Evolutionary conservation across 2,797 vertebrate species (phyloP).

Genomic region (Knipowitschia caucasica): DNA sequence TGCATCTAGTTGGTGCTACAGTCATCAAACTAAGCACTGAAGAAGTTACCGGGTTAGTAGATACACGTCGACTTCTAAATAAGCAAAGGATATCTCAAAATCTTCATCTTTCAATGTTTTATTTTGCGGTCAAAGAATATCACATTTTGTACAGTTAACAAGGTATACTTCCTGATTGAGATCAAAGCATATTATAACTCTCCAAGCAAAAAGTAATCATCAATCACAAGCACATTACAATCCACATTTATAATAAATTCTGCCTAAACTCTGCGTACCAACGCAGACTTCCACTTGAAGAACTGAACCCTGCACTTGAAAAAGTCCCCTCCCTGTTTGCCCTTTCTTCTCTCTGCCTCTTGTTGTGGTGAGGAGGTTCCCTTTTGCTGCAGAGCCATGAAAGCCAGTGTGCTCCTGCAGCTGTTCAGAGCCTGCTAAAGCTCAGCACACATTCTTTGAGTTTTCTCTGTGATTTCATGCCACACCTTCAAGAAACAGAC

Average conservation of each 20-base stretch:
- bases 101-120: too few species aligned
- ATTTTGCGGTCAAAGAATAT: too few species aligned
- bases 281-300: neutral
- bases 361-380: constrained; percentile 53
- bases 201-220: too few species aligned
- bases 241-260: neutral
- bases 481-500: constrained; percentile 67
- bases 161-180: too few species aligned
- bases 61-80: too few species aligned
- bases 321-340: constrained; percentile 17
- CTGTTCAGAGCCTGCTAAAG: constrained; percentile 57
- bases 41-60: too few species aligned
- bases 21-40: too few species aligned
- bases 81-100: too few species aligned
- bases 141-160: too few species aligned
- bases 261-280: neutral
- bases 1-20: too few species aligned
- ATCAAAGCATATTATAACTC: too few species aligned
- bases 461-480: constrained; percentile 60
- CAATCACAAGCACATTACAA: neutral
- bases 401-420: constrained; percentile 54
- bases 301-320: constrained; percentile 2
- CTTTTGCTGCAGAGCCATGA: constrained; percentile 46
- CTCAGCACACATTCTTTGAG: constrained; percentile 53
- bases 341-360: constrained; percentile 37